Base-by-base conservation (phyloP, 2,888 invertebrate genomes). In the Drosophila hamatofila region DNA sequence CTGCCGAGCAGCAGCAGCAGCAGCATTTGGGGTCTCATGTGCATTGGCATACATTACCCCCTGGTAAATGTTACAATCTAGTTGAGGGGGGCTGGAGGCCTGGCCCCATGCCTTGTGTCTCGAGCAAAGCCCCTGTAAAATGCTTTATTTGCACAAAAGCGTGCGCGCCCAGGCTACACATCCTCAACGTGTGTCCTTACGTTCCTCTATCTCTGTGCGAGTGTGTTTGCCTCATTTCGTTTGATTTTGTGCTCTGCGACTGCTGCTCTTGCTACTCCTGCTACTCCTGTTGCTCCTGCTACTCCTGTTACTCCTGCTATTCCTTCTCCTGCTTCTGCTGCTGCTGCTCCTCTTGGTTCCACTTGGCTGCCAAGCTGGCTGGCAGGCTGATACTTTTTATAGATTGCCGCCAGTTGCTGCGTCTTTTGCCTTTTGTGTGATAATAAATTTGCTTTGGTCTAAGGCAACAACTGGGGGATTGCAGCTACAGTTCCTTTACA, bases 371-470 rank as follows among this genome's bases (percentile, higher is more conserved):
- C 66, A 62, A 39, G 64, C 58, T 60, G 55, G 63, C 59, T 54
- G 49, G 54, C 65, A 48, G 72, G 57, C 76, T 77, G 76, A 65
- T 74, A 70, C 70, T 80, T 75, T 81, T 78, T 80, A 78, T 84
- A 80, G 86, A 83, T 86, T 83, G 87, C 78, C 66, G 60, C 59
- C 67, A 42, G 54, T 56, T 66, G 74, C 69, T 70, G 64, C 76
- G 79, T 76, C 78, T 79, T 80, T 71, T 80, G 81, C 79, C 76
- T 84, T 88, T 83, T 86, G 89, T 88, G 89, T 82, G 89, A 87
- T 87, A 87, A 87, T 87, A 87, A 87, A 87, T 87, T 87, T 87
- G 89, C 86, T 80, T 84, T 87, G 86, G 86, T 82, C 89, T 89
- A 85, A 84, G 85, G 88, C 87, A 88, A 78, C 79, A 83, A 75